Base-by-base conservation (phyloP, 2,113 vertebrate species). In the Spermophilus dauricus region DNA sequence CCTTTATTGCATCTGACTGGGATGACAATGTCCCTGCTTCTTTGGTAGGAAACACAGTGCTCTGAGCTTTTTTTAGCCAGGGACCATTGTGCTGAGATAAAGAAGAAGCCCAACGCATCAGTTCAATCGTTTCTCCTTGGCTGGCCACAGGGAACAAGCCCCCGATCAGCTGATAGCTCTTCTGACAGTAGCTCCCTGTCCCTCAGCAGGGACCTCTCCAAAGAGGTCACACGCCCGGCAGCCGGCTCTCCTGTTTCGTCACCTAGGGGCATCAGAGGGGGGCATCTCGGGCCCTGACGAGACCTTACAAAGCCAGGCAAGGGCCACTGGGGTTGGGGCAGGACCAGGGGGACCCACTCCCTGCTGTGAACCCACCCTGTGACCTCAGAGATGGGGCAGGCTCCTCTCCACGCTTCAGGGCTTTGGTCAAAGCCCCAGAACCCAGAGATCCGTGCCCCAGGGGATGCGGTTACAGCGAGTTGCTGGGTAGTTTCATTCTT, bases 41-140 rank as follows among this genome's bases (percentile, higher is more conserved):
- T 82, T 28, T 51, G 77, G 20, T 14, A 39, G 70, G 70, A 73
- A 53, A 67, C 42, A 20, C 63, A 16, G 17, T 26, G 69, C 61
- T 77, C 69, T 8, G 63, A 73, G 93, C 65, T 95, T 88, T 53
- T 70, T 72, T 85, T 65, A 97, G 95, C 65, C 18, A 32, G 2
- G 8, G 67, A 14, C 73, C 91, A 30, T 37, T 10, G 69, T 48
- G 14, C 34, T 20, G 73, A 56, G 73, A 86, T 26, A 24, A 81
- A 69, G 86, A 61, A 37, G 51, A 11, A 1, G 0, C 82, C 14
- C 20, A 16, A 24, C 8, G 0, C 4, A 0, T 58, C 56, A 1
- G 24, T 75, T 18, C 70, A 45, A 4, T 82, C 24, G 0, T 58
- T 45, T 82, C 72, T 53, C 34, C 93, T n/a, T 87, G 30, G 0